Conservation (phyloP, 1,140 invertebrate species). For the Lerema accius region DNA sequence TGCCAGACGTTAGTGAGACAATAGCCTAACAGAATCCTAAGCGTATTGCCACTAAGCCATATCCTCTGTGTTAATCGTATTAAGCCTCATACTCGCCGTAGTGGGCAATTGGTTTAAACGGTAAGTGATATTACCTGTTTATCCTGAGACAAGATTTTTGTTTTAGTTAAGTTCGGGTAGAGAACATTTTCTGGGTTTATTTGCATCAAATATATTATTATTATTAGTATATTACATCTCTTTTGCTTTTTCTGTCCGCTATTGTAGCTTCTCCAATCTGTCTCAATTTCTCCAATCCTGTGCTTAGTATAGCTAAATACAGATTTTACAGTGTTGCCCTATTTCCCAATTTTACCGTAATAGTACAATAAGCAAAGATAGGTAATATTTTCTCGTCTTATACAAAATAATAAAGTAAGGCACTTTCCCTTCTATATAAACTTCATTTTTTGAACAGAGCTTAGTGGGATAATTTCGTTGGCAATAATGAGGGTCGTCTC, state of each 20-base stretch:
- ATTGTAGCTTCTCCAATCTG: too few species aligned
- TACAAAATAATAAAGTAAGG: background rate
- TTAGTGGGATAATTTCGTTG: background rate
- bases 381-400: background rate
- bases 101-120: conserved; percentile 1
- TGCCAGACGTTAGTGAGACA: too few species aligned
- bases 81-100: background rate
- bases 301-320: too few species aligned
- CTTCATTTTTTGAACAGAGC: background rate
- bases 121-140: conserved; percentile 11
- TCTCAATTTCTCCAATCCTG: too few species aligned
- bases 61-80: too few species aligned
- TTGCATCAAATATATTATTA: too few species aligned
- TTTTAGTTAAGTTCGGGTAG: background rate
- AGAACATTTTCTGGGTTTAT: too few species aligned
- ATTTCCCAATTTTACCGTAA: too few species aligned
- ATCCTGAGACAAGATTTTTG: background rate
- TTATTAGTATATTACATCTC: too few species aligned
- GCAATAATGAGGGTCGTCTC: background rate
- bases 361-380: background rate
- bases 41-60: too few species aligned
- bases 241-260: too few species aligned
- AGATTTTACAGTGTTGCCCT: too few species aligned
- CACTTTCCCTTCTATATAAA: background rate
- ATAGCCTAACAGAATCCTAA: background rate